phyloP scores from a whole-genome alignment of 2,888 invertebrate species.

The Microdon myrmicae region DNA sequence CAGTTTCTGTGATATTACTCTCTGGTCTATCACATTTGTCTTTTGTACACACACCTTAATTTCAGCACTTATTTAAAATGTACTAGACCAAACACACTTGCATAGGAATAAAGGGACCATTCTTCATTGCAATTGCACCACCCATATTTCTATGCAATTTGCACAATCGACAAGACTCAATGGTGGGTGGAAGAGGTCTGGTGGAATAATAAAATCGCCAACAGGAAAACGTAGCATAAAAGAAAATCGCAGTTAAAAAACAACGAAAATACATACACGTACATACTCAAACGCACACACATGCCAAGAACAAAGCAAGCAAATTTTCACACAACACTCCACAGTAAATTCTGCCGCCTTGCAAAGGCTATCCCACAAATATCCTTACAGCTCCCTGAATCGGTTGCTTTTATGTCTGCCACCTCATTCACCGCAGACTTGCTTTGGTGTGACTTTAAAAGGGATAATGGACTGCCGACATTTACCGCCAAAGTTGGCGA shows the following conservation, averaged over 20 bases:
- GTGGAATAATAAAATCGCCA: conserved; percentile 1
- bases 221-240: conserved; percentile 28
- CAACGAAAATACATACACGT: conserved; percentile 7
- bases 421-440: conserved; percentile 30
- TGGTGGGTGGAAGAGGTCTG: conserved; percentile 1
- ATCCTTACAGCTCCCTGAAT: conserved; percentile 15
- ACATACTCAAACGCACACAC: conserved; percentile 15
- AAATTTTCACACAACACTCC: conserved; percentile 23
- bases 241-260: conserved; percentile 33
- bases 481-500: conserved; percentile 2
- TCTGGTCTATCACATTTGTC: conserved; percentile 28
- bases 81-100: conserved; percentile 18
- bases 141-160: conserved; percentile 35
- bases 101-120: neutral
- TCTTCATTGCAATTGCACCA: neutral
- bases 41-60: conserved; percentile 1
- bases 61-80: conserved; percentile 8
- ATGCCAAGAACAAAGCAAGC: conserved; percentile 33
- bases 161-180: conserved; percentile 43
- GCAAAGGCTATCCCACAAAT: conserved; percentile 11
- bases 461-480: conserved; percentile 27
- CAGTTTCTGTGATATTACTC: conserved; percentile 22
- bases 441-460: conserved; percentile 28
- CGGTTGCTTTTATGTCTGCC: conserved; percentile 21
- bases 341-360: conserved; percentile 2